phyloP scores from a whole-genome alignment of 2,888 invertebrate genomes.

The Ryuthela nishihirai region DNA sequence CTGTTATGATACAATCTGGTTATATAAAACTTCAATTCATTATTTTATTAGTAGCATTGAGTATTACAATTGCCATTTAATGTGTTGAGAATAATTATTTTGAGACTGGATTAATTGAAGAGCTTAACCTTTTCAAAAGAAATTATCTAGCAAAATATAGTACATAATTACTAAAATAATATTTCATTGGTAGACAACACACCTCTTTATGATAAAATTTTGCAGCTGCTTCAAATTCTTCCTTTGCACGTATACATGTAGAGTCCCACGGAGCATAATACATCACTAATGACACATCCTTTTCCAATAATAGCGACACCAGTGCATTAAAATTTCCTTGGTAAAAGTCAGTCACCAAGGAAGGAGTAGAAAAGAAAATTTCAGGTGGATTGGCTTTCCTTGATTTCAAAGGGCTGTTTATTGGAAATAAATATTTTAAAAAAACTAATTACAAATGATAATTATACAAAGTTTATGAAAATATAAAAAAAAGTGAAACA shows the following conservation, averaged over 20 bases:
- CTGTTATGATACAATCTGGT: no score
- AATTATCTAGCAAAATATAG: not conserved
- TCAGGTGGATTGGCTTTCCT: slow-evolving; percentile 61
- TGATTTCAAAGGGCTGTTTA: slow-evolving; percentile 60
- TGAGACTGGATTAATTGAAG: no score
- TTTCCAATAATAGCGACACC: slow-evolving; percentile 59
- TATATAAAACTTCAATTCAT: no score
- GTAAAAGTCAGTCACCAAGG: slow-evolving; percentile 71
- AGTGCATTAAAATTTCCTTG: slow-evolving; percentile 68
- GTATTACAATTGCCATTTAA: no score
- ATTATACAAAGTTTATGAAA: no score
- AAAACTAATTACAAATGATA: no score
- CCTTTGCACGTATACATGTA: slow-evolving; percentile 68
- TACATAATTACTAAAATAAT: not conserved
- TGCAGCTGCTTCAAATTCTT: slow-evolving; percentile 72
- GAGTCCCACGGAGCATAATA: slow-evolving; percentile 96
- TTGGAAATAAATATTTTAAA: no score
- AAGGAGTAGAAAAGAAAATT: slow-evolving; percentile 64
- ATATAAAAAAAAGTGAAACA: no score
- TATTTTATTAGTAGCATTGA: no score
- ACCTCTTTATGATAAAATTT: slow-evolving; percentile 66
- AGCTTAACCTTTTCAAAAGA: not conserved
- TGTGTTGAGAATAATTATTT: no score
- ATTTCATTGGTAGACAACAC: no score
- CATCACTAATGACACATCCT: slow-evolving; percentile 81